A percentile compares a stretch with the other conserved stretches of the same genome.
phyloP scores from a whole-genome alignment of 2,888 invertebrate genomes.

The Xestia xanthographa region DNA sequence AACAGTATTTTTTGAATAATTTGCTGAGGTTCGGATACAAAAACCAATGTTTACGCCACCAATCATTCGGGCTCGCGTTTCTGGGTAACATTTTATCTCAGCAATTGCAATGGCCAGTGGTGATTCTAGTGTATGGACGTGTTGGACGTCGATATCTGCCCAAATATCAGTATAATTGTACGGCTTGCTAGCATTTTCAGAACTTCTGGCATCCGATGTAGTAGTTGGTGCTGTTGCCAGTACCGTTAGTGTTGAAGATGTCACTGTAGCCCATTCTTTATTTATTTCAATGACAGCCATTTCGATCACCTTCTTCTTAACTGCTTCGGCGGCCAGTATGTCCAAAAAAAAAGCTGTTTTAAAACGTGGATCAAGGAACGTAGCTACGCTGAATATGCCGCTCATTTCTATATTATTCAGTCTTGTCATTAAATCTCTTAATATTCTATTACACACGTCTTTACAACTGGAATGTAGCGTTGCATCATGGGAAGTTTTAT shows the following conservation, averaged over 20 bases:
- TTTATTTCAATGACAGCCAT: conserved; percentile 13
- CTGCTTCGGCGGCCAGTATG: conserved; percentile 3
- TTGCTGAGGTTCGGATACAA: conserved; percentile 11
- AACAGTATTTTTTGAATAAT: conserved; percentile 3
- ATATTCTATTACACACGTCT: conserved; percentile 6
- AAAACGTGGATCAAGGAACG: conserved; percentile 20
- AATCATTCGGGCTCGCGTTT: conserved; percentile 9
- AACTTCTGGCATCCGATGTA: neutral
- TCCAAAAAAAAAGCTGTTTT: conserved; percentile 13
- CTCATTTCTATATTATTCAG: conserved; percentile 20
- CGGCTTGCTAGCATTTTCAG: conserved; percentile 9
- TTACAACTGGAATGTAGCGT: conserved; percentile 4
- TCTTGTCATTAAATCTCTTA: conserved; percentile 13
- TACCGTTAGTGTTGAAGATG: conserved; percentile 1
- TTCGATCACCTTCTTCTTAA: conserved; percentile 9
- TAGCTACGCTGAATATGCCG: conserved; percentile 16
- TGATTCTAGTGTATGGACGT: conserved; percentile 6
- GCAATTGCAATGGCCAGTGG: conserved; percentile 5
- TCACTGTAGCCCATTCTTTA: conserved; percentile 7
- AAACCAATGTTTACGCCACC: conserved; percentile 12
- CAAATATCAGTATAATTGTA: conserved; percentile 10
- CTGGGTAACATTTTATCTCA: conserved; percentile 15
- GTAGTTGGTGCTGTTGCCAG: conserved; percentile 4
- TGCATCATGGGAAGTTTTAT: neutral
- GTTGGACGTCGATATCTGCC: conserved; percentile 12